A percentile compares a stretch with the other conserved stretches of the same genome.
These are phyloP conservation scores for Trematomus loennbergii DNA, from an alignment of 2,113 vertebrate genomes.

Conservation along the genomic window DNA sequence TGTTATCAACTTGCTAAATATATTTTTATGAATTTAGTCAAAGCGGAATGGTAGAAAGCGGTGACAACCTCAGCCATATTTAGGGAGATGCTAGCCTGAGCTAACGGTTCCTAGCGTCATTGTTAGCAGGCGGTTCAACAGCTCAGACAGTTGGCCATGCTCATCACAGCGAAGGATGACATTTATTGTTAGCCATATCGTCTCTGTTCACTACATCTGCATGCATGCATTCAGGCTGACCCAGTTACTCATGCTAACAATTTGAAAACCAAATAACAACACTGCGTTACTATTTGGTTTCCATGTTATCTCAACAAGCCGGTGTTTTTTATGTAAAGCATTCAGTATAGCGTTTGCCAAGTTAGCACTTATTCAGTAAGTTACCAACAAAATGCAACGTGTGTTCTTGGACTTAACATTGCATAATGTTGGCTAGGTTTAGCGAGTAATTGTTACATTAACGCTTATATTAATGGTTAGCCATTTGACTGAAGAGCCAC, in stretches of 20 bases:
- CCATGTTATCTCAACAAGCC: conserved; percentile 16
- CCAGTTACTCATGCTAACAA: background rate
- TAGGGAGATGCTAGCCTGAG: conserved; percentile 31
- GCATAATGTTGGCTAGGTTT: background rate
- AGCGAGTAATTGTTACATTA: background rate
- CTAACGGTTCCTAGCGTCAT: conserved; percentile 50
- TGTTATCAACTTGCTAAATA: background rate
- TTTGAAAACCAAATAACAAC: background rate
- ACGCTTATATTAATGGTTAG: background rate
- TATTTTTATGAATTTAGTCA: background rate
- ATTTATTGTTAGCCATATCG: background rate
- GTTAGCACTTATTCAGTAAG: background rate
- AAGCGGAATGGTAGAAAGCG: background rate
- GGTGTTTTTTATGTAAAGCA: background rate
- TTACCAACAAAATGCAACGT: background rate
- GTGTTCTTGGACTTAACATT: background rate
- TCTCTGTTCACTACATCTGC: background rate
- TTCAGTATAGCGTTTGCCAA: background rate
- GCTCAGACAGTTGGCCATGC: conserved; percentile 23
- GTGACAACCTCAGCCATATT: background rate
- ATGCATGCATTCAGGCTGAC: background rate
- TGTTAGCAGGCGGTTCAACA: conserved; percentile 58
- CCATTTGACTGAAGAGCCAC: background rate
- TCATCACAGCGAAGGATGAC: conserved; percentile 1
- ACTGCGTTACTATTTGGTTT: background rate